A percentile compares a stretch with the other conserved stretches of the same genome.
Evolutionary conservation across 2,113 vertebrate species (phyloP).

Genomic region (Odocoileus virginianus): DNA sequence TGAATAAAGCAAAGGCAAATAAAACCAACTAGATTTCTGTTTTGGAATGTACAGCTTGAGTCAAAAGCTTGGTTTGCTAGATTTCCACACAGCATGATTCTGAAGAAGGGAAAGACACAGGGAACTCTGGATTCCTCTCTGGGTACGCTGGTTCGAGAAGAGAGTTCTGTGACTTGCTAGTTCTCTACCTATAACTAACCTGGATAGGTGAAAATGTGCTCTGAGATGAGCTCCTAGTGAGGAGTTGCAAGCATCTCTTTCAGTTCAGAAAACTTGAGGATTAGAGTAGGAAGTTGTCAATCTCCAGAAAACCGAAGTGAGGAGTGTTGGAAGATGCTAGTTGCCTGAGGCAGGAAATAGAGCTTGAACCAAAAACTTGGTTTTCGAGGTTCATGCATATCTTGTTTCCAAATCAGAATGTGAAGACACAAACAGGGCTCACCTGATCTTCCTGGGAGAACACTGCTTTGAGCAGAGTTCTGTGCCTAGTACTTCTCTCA

Average conservation of each 20-base stretch:
- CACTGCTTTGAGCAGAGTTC: neutral
- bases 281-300: neutral
- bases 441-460: neutral
- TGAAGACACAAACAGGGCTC: neutral
- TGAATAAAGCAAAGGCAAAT: neutral
- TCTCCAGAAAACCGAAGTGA: neutral
- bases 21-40: neutral
- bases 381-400: neutral
- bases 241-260: neutral
- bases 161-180: neutral
- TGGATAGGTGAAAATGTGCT: neutral
- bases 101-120: neutral
- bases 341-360: neutral
- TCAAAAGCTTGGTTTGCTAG: neutral
- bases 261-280: neutral
- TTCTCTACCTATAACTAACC: neutral
- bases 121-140: neutral
- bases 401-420: neutral
- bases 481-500: neutral
- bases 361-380: neutral
- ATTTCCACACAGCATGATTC: neutral
- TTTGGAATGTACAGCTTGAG: neutral
- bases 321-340: neutral
- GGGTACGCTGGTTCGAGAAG: neutral
- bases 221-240: neutral